Evolutionary conservation across 2,888 invertebrate genomes (phyloP).

Genomic region (Timema cristinae): DNA sequence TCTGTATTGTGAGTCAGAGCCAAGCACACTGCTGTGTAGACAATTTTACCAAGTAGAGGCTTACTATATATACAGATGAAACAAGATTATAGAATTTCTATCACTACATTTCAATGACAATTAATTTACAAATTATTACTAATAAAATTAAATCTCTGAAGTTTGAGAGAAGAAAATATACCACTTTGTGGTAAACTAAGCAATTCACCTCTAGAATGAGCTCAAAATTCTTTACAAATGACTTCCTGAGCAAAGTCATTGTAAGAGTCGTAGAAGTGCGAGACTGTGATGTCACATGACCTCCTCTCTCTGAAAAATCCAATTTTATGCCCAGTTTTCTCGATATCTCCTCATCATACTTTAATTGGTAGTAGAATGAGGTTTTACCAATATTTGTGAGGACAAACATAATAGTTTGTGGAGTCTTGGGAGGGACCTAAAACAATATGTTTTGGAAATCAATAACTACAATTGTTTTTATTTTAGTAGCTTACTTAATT

Average conservation of each 20-base stretch:
- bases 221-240: slow-evolving; percentile 34
- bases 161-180: slow-evolving; percentile 25
- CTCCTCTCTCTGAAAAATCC: slow-evolving; percentile 26
- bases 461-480: too few species aligned
- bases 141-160: slow-evolving; percentile 27
- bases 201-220: slow-evolving; percentile 36
- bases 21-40: too few species aligned
- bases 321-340: slow-evolving; percentile 25
- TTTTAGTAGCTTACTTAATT: too few species aligned
- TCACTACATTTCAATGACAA: too few species aligned
- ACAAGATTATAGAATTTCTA: too few species aligned
- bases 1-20: too few species aligned
- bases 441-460: too few species aligned
- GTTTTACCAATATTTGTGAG: slow-evolving; percentile 42
- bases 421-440: slow-evolving; percentile 39
- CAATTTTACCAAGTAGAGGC: too few species aligned
- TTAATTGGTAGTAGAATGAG: slow-evolving; percentile 44
- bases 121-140: too few species aligned
- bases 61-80: too few species aligned
- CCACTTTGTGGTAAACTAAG: slow-evolving; percentile 4
- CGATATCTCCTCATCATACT: slow-evolving; percentile 36
- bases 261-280: slow-evolving; percentile 32
- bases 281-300: slow-evolving; percentile 32
- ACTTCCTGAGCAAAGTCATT: slow-evolving; percentile 34
- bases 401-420: too few species aligned